These are phyloP conservation scores for Pachliopta kotzebuea DNA, from an alignment of 2,888 invertebrate species.

Conservation along the genomic window DNA sequence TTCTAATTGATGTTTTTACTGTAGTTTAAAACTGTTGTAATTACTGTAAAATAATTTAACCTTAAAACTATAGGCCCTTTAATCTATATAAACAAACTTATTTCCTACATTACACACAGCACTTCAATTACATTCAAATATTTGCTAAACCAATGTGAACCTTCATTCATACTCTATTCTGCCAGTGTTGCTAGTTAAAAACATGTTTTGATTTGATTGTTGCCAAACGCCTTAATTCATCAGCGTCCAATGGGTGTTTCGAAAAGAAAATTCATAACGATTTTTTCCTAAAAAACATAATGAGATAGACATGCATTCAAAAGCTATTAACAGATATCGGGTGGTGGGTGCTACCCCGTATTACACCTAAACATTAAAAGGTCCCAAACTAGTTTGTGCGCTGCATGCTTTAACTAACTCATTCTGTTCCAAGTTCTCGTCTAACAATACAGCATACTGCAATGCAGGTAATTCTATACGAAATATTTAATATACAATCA, in stretches of 20 bases:
- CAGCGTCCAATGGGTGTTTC: conserved; percentile 1
- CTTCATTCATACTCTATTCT: conserved; percentile 9
- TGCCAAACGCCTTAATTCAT: conserved; percentile 2
- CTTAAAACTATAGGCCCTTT: conserved; percentile 10
- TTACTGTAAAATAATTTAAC: not conserved
- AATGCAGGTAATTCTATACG: not conserved
- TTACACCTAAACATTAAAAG: not conserved
- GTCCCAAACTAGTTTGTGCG: conserved; percentile 4
- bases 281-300: too few species aligned
- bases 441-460: not conserved
- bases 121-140: conserved; percentile 9
- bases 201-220: conserved; percentile 25
- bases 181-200: conserved; percentile 15
- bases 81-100: conserved; percentile 9
- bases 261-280: not conserved
- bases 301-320: too few species aligned
- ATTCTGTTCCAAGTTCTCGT: not conserved
- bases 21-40: not conserved
- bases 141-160: conserved; percentile 13
- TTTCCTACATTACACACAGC: conserved; percentile 7
- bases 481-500: conserved; percentile 23
- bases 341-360: not conserved
- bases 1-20: not conserved
- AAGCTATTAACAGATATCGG: too few species aligned
- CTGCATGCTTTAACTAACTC: not conserved